Percentiles rank a stretch among this genome's conserved stretches.
phyloP scores from a whole-genome alignment of 2,888 invertebrate genomes.

The Parapristionchus giblindavisi region DNA sequence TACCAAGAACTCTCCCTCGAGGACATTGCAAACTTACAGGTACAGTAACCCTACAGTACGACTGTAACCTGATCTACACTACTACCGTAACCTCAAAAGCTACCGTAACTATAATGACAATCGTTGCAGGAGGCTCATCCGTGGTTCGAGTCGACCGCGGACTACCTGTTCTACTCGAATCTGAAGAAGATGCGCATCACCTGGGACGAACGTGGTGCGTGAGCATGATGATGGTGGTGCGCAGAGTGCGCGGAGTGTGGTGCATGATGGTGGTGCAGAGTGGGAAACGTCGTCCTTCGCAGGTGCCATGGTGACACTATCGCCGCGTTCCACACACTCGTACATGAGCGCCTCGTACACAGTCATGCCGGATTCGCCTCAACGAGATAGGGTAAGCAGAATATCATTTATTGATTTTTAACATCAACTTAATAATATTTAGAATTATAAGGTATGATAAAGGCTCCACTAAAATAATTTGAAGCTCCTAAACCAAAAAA shows the following conservation, averaged over 20 bases:
- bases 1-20: slow-evolving; percentile 15
- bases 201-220: slow-evolving; percentile 16
- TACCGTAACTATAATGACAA: slow-evolving; percentile 4
- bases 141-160: background rate
- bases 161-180: slow-evolving; percentile 24
- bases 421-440: too few species aligned
- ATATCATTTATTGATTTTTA: background rate
- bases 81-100: background rate
- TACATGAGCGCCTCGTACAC: slow-evolving; percentile 10
- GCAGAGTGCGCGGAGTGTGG: background rate
- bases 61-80: background rate
- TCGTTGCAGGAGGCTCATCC: slow-evolving; percentile 1
- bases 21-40: slow-evolving; percentile 20
- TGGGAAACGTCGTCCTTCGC: background rate
- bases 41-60: background rate
- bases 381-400: background rate
- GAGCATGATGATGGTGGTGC: background rate
- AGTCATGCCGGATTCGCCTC: background rate
- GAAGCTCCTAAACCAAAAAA: too few species aligned
- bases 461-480: too few species aligned
- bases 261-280: background rate
- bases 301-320: slow-evolving; percentile 1
- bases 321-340: slow-evolving; percentile 23
- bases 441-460: too few species aligned
- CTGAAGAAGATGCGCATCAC: slow-evolving; percentile 34